Evolutionary conservation across 2,113 vertebrate species (phyloP), one percentile per base, ranked within the genome.

Genomic region (Pygathrix nemaeus): DNA sequence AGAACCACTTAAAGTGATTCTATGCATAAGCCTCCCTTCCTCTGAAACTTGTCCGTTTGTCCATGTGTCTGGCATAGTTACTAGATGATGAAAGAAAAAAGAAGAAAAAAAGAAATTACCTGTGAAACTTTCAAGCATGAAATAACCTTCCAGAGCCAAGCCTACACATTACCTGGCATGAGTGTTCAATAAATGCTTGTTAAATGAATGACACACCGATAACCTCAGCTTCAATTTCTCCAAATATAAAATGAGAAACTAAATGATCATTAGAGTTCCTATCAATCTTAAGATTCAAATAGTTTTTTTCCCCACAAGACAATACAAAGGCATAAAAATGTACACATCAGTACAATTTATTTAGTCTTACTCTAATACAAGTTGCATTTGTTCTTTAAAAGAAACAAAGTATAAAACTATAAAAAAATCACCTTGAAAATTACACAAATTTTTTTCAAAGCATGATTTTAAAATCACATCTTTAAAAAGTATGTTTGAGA

Each of bases 381-480:
- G 93, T 70, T 93, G 93, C 73, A 90, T 95, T 94, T 94, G 82
- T 38, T 88, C 25, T 97, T 91, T 87, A 86, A 97, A 98, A 97
- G 73, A 59, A 97, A 97, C 81, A 92, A 96, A 91, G 83, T 98
- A 98, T 88, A 98, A 98, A 98, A 96, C 85, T 95, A 75, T 87
- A 93, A 97, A 97, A 55, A 98, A 90, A 21, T 40, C 81, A 94
- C 25, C 72, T 75, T 97, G 79, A 96, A 97, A 97, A 96, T 92
- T 85, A 95, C 72, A 96, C 90, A 97, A 55, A 68, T 73, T 59
- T 84, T 95, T 96, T 94, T 70, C 78, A 97, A 97, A 98, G 84
- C 70, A 97, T 87, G 52, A 90, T 95, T 91, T 97, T 81, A 70
- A 91, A 95, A 93, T 85, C 30, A 52, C 30, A 85, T 68, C 72